These are phyloP conservation scores for Melanotaenia pygmaea DNA, from an alignment of 2,797 vertebrate species.

Conservation along the genomic window DNA sequence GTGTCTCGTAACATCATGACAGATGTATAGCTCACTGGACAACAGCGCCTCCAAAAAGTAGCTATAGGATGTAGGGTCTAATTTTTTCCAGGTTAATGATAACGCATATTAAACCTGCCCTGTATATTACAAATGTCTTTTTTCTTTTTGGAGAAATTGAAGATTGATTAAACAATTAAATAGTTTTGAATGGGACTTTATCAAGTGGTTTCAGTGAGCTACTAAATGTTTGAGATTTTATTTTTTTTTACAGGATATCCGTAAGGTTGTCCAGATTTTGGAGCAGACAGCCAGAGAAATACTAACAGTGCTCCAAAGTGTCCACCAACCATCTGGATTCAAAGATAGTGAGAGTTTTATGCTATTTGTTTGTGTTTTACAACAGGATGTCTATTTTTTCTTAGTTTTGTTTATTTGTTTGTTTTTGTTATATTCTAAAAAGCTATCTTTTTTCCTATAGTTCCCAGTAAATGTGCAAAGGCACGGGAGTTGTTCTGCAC, in stretches of 20 bases:
- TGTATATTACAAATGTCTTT: background rate
- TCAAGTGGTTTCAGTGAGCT: background rate
- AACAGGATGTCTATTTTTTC: background rate
- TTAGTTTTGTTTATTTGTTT: too few species aligned
- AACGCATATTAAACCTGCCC: background rate
- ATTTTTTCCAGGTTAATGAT: background rate
- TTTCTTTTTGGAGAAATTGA: too few species aligned
- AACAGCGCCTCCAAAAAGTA: background rate
- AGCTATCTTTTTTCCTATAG: slow-evolving; percentile 68
- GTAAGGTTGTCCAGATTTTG: slow-evolving; percentile 92
- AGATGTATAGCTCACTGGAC: background rate
- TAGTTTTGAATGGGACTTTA: too few species aligned
- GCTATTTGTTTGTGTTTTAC: background rate
- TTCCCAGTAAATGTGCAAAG: slow-evolving; percentile 92
- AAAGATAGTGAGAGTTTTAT: slow-evolving; percentile 90
- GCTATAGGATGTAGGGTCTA: background rate
- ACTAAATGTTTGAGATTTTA: background rate
- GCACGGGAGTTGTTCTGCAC: slow-evolving; percentile 91
- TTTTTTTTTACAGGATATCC: slow-evolving; percentile 87
- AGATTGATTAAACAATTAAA: too few species aligned
- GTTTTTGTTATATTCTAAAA: background rate
- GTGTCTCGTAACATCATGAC: background rate
- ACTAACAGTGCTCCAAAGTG: slow-evolving; percentile 93
- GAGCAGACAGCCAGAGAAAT: slow-evolving; percentile 97
- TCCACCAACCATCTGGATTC: slow-evolving; percentile 94